Evolutionary conservation across 23 tunicate species (phyloP).

Genomic region (Trididemnum clinides): DNA sequence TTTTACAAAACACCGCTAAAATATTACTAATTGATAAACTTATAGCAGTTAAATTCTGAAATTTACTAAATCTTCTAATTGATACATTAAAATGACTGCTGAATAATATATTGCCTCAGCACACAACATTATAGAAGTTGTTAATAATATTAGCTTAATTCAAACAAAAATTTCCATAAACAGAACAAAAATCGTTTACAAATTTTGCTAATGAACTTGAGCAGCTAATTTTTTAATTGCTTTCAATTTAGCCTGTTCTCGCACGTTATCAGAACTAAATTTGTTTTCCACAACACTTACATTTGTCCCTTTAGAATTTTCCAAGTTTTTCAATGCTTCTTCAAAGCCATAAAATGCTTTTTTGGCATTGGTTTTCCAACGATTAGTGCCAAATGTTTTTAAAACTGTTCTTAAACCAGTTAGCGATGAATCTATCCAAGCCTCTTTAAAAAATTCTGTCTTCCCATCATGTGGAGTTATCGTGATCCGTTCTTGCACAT

Average conservation of each 20-base stretch:
- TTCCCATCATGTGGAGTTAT: slow-evolving; percentile 11
- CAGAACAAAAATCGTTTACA: too few relatives aligned
- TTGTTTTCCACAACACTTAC: slow-evolving; percentile 9
- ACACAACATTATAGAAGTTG: too few relatives aligned
- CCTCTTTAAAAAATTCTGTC: slow-evolving; percentile 55
- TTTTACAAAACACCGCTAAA: too few relatives aligned
- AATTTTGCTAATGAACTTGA: too few relatives aligned
- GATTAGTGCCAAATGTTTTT: slow-evolving; percentile 49
- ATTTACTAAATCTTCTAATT: too few relatives aligned
- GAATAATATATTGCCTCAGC: too few relatives aligned
- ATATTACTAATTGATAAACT: too few relatives aligned
- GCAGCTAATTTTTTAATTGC: slow-evolving; percentile 66
- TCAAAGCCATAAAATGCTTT: slow-evolving; percentile 65
- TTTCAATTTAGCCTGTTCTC: slow-evolving; percentile 73
- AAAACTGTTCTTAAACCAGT: slow-evolving; percentile 63
- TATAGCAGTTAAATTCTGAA: too few relatives aligned
- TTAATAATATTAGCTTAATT: too few relatives aligned
- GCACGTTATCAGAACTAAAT: slow-evolving; percentile 43
- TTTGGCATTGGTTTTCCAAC: slow-evolving; percentile 73
- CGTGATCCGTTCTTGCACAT: slow-evolving; percentile 41
- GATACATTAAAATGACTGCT: too few relatives aligned
- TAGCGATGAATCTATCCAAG: slow-evolving; percentile 79
- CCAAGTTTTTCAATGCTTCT: not conserved
- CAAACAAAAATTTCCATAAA: too few relatives aligned
- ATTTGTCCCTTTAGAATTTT: not conserved